A percentile compares a stretch with the other conserved stretches of the same genome.
phyloP scores from a whole-genome alignment of 2,888 invertebrate genomes.

The Brachypalpus laphriformis region DNA sequence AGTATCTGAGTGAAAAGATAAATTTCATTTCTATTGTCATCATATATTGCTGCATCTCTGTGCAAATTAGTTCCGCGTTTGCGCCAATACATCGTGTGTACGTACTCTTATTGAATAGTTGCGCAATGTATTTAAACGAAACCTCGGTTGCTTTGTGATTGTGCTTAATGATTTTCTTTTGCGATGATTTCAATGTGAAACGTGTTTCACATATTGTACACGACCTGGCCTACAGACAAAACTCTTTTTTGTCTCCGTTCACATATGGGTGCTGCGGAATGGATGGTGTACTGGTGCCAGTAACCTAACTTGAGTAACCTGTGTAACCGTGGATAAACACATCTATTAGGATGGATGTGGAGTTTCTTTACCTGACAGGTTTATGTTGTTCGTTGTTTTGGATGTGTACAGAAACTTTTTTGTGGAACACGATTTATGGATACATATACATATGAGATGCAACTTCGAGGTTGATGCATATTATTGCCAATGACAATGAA shows the following conservation, averaged over 20 bases:
- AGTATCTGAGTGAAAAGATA: conserved; percentile 14
- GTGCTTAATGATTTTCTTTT: conserved; percentile 40
- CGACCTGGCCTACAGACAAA: conserved; percentile 29
- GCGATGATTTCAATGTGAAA: conserved; percentile 56
- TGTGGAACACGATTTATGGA: neutral
- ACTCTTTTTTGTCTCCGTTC: conserved; percentile 38
- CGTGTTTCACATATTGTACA: conserved; percentile 60
- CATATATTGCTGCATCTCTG: conserved; percentile 22
- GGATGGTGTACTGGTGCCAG: conserved; percentile 11
- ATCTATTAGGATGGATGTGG: neutral
- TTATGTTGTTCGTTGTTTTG: neutral
- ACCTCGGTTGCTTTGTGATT: conserved; percentile 52
- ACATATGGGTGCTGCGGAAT: conserved; percentile 20
- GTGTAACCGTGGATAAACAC: neutral
- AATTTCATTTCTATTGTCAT: conserved; percentile 44
- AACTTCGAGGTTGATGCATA: neutral
- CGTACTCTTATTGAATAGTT: conserved; percentile 12
- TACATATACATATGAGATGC: neutral
- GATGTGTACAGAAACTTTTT: neutral
- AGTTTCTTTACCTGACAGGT: neutral
- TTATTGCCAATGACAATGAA: neutral
- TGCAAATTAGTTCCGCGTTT: conserved; percentile 41
- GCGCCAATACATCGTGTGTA: neutral
- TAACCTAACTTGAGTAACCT: conserved; percentile 14
- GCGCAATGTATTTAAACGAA: conserved; percentile 39